Conservation (phyloP, 2,113 vertebrate genomes). For the Hyperopisus bebe region DNA sequence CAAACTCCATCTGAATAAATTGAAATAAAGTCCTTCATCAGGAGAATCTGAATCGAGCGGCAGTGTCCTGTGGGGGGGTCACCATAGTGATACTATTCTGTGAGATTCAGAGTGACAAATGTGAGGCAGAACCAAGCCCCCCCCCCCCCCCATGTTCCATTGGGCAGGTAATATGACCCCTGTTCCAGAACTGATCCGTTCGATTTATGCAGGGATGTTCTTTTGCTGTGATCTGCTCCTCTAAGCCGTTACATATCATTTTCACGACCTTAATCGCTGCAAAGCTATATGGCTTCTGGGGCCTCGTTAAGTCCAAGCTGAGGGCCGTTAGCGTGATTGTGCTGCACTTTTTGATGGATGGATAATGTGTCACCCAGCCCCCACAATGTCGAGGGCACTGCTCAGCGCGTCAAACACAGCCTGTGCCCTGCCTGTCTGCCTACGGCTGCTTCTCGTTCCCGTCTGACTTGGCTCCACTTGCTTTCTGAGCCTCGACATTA, state of each 20-base stretch:
- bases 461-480: neutral
- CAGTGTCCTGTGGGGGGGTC: neutral
- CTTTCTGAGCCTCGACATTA: neutral
- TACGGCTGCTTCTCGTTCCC: neutral
- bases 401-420: neutral
- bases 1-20: neutral
- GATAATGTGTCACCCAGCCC: neutral
- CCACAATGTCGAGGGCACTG: no score
- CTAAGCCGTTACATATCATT: neutral
- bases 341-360: neutral
- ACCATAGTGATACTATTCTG: neutral
- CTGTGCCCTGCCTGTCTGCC: neutral
- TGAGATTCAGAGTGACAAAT: neutral
- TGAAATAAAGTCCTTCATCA: neutral
- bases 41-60: neutral
- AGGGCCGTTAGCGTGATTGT: neutral
- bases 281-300: neutral
- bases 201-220: neutral
- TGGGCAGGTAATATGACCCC: neutral
- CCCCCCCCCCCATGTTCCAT: neutral
- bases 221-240: neutral
- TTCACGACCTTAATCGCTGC: constrained; percentile 12
- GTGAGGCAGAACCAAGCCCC: neutral
- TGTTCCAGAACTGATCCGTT: neutral
- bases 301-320: neutral